Conservation (phyloP, 2,797 vertebrate genomes). For the Falco columbarius region DNA sequence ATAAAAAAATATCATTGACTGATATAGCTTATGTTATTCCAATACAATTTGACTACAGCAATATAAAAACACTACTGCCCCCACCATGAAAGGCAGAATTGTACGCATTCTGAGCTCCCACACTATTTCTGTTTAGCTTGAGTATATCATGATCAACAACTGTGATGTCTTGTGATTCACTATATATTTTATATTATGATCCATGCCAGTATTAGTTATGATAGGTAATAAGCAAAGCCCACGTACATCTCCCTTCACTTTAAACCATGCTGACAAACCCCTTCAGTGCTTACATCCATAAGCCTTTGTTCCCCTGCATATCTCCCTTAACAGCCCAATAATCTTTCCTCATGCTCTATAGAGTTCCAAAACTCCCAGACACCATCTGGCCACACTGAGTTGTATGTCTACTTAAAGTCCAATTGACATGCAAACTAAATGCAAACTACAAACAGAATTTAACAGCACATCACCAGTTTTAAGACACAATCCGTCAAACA, state of each 20-base stretch:
- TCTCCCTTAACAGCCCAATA: slow-evolving; percentile 62
- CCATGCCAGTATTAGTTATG: slow-evolving; percentile 2
- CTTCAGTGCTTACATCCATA: not conserved
- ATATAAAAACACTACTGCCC: not conserved
- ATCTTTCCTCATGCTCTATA: slow-evolving; percentile 59
- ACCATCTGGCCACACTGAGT: slow-evolving; percentile 73
- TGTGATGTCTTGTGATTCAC: not conserved
- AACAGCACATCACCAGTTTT: slow-evolving; percentile 70
- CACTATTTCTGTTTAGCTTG: not conserved
- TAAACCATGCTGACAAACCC: not conserved
- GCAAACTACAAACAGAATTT: slow-evolving; percentile 72
- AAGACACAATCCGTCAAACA: slow-evolving; percentile 70
- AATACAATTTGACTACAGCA: not conserved
- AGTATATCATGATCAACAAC: not conserved
- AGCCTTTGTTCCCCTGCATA: slow-evolving; percentile 53
- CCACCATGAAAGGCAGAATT: not conserved
- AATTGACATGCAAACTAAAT: slow-evolving; percentile 78
- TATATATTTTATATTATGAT: not conserved
- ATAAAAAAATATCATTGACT: not conserved
- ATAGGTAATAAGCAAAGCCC: slow-evolving; percentile 17
- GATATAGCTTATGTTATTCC: not conserved
- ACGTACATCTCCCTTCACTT: slow-evolving; percentile 8
- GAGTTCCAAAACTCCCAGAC: slow-evolving; percentile 72
- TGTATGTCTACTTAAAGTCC: slow-evolving; percentile 68
- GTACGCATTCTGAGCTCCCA: not conserved